Base-by-base conservation (phyloP, 2,113 vertebrate genomes). In the Oxyruncus cristatus region DNA sequence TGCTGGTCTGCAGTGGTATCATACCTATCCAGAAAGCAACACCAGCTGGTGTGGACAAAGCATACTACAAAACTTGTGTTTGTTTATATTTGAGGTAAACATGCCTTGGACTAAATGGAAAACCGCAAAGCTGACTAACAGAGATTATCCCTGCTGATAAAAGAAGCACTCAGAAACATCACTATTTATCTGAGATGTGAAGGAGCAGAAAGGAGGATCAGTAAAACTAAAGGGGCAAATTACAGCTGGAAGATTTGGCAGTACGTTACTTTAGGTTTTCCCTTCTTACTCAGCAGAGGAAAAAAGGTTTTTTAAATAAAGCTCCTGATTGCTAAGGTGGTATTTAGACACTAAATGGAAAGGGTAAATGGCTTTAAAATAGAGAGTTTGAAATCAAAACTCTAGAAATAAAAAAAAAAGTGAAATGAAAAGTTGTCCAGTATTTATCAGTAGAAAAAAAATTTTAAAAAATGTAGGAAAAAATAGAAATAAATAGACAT, bases 141-240 rank as follows among this genome's bases (percentile, higher is more conserved):
- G 68, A 88, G 88, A 96, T 92, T 56, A 56, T 58, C 53, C 49
- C 58, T 83, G 44, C 44, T 96, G 95, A 92, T 90, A 94, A 90
- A 61, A 77, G 42, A 22, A 79, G 37, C 37, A 58, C 61, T 66
- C 39, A 74, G 85, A 74, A 83, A 73, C 79, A 91, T 50, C 50
- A 80, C 63, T 74, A 66, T 42, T 84, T 88, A 70, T 59, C 55
- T 63, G 17, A 71, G 30, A 66, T 13, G 4, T 32, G 47, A 90
- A 76, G 46, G 23, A 88, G n/a, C 53, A 92, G 59, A 89, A 83
- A 89, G 33, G 24, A 85, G 30, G 35, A 72, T 63, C 42, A 71
- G 46, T 27, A 42, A 83, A 81, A 47, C 37, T 61, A 55, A 82
- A 62, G 28, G 12, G 27, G 46, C 14, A 91, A 70, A 80, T n/a